Percentiles rank a stretch among this genome's conserved stretches.
Evolutionary conservation across 2,888 invertebrate species (phyloP).

Genomic region (Leptopterna dolabrata): DNA sequence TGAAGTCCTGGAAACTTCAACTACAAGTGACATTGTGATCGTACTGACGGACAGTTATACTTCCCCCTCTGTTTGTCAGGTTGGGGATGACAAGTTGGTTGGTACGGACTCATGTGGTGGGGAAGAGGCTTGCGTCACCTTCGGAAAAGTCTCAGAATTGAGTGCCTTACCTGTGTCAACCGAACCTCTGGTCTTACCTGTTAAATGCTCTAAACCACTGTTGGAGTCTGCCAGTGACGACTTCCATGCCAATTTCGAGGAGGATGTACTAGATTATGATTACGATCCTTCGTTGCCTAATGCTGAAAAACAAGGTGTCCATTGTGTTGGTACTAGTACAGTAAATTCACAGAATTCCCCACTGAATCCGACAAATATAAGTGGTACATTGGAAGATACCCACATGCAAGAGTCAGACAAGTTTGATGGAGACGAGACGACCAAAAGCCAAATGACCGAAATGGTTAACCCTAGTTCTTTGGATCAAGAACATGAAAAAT

Average conservation of each 20-base stretch:
- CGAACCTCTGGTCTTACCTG: neutral
- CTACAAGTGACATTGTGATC: neutral
- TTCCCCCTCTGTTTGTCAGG: neutral
- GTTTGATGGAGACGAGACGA: too few species aligned
- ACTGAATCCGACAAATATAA: too few species aligned
- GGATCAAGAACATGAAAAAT: too few species aligned
- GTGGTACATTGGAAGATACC: too few species aligned
- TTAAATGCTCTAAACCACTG: neutral
- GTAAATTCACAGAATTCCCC: too few species aligned
- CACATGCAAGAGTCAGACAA: too few species aligned
- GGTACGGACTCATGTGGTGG: too few species aligned
- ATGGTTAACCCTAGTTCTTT: too few species aligned
- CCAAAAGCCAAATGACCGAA: too few species aligned
- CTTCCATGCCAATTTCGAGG: neutral
- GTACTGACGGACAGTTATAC: too few species aligned
- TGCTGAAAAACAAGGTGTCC: neutral
- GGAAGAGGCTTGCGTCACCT: neutral
- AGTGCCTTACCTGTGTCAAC: neutral
- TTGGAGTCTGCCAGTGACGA: neutral
- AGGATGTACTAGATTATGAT: slow-evolving; percentile 11
- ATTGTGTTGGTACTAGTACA: too few species aligned
- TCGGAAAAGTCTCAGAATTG: neutral
- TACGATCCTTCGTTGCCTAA: neutral
- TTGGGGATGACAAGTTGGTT: too few species aligned
- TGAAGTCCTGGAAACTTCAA: neutral